Evolutionary conservation across 1,140 invertebrate species (phyloP).

Genomic region (Anoplolepis gracilipes): DNA sequence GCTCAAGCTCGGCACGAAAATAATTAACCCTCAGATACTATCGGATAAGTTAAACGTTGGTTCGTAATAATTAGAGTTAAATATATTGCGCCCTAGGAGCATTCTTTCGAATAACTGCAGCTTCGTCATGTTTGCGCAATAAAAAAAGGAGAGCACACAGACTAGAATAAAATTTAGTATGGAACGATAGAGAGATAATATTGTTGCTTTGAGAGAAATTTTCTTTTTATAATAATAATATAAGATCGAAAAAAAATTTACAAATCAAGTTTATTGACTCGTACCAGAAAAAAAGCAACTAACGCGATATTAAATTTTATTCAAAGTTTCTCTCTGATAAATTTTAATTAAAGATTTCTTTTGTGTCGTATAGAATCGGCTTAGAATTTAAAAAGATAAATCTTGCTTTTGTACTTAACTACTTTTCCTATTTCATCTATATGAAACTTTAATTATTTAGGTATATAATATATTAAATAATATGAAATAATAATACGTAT

Average conservation of each 20-base stretch:
- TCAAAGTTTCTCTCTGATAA: background rate
- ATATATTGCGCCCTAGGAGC: constrained; percentile 36
- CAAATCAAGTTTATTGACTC: background rate
- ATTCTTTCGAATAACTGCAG: constrained; percentile 38
- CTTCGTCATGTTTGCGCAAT: background rate
- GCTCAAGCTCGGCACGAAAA: constrained; percentile 49
- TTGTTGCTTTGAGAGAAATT: background rate
- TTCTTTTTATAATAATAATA: background rate
- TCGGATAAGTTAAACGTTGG: constrained; percentile 41
- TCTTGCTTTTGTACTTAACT: background rate
- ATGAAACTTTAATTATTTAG: background rate
- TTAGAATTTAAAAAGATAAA: background rate
- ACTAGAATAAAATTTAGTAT: background rate
- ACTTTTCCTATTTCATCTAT: background rate
- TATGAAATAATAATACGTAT: background rate
- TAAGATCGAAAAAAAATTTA: background rate
- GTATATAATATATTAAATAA: background rate
- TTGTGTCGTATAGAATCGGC: background rate
- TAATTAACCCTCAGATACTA: constrained; percentile 39
- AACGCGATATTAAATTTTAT: constrained; percentile 28
- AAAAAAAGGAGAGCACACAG: background rate
- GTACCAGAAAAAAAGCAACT: background rate
- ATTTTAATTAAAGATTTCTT: background rate
- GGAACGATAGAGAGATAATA: background rate
- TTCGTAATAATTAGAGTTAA: constrained; percentile 28